A percentile compares a stretch with the other conserved stretches of the same genome.
Conservation (phyloP, 1,140 invertebrate genomes). For the Uloborus diversus region DNA sequence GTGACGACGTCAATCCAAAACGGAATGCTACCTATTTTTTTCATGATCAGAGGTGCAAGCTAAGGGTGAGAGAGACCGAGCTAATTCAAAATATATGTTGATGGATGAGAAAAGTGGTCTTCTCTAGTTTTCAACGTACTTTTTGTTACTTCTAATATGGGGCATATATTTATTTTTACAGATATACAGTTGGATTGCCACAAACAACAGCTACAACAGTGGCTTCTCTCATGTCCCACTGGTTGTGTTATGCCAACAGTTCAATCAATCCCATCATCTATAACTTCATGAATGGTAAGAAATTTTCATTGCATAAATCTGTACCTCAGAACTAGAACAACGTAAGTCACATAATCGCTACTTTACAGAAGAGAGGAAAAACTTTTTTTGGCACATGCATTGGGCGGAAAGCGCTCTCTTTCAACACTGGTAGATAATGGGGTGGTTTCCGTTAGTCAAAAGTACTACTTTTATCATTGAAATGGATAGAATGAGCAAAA, state of each 20-base stretch:
- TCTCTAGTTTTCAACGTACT: neutral
- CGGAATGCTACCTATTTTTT: too few relatives aligned
- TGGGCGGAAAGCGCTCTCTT: neutral
- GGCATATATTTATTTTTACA: slow-evolving; percentile 64
- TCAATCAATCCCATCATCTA: slow-evolving; percentile 91
- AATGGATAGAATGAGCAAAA: neutral
- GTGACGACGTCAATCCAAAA: too few relatives aligned
- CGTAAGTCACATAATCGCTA: neutral
- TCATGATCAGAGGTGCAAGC: too few relatives aligned
- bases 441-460: too few relatives aligned
- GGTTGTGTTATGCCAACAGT: slow-evolving; percentile 86
- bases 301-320: slow-evolving; percentile 50
- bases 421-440: too few relatives aligned
- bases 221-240: slow-evolving; percentile 76
- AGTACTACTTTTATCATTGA: neutral
- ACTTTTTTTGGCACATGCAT: neutral
- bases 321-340: neutral
- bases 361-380: neutral
- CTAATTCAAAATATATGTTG: too few relatives aligned
- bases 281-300: slow-evolving; percentile 94
- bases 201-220: slow-evolving; percentile 72
- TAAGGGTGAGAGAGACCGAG: too few relatives aligned
- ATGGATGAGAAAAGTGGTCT: too few relatives aligned
- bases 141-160: neutral
- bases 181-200: slow-evolving; percentile 71